Base-by-base conservation (phyloP, 2,797 vertebrate genomes). In the Sus cebifrons region DNA sequence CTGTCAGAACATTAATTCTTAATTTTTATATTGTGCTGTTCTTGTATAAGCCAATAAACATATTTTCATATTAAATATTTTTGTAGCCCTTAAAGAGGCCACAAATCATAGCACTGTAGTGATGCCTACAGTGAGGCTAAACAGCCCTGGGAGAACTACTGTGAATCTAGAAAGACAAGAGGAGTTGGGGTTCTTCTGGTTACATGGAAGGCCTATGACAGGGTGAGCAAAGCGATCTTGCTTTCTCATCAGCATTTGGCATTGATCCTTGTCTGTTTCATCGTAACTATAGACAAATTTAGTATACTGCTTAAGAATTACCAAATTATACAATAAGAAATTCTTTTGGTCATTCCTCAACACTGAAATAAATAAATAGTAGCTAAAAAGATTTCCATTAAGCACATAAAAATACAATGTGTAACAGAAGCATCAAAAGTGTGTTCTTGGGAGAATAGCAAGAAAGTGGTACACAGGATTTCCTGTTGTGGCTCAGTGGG, bases 41-140 rank as follows among this genome's bases (percentile, higher is more conserved):
- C n/a, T 58, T 78, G 4, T 16, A 6, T 78, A 77, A 54, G 20
- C 83, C 49, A 93, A 54, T 84, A 60, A 83, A 86, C 20, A 75
- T 21, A 64, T 36, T 94, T 97, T 91, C 36, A 49, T 67, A 49
- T 87, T 12, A 58, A 86, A 89, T 86, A 52, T 64, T 83, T 94
- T 36, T 62, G 29, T 32, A 82, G 74, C 29, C 40, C 9, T 95
- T 94, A n/a, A 21, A 54, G 92, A 95, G 36, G 17, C 29, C 27
- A 52, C 21, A 10, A 27, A 4, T n/a, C 14, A 40, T 60, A 65
- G n/a, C 21, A 71, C 54, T 73, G 6, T 49, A 10, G 44, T 44
- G 44, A 62, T 62, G 12, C 32, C 73, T 94, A 12, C 40, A 44
- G 6, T 67, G 27, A 75, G 49, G n/a, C 79, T 84, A 23, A 91